These are phyloP conservation scores for Rhineura floridana DNA, from an alignment of 2,113 vertebrate species.

Conservation along the genomic window DNA sequence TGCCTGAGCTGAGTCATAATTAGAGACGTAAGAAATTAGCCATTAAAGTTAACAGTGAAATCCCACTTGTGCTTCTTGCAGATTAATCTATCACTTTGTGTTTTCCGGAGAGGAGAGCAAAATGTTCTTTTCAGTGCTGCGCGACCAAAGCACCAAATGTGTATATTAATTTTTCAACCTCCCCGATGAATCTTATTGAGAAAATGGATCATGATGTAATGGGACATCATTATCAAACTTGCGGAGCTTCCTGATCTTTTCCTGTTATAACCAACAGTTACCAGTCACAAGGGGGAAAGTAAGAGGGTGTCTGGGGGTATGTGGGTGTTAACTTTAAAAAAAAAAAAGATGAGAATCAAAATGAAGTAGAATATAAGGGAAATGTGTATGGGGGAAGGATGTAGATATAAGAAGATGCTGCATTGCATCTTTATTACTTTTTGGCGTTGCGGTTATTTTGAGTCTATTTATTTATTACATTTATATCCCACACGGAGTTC, in stretches of 20 bases:
- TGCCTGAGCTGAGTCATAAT: conserved; percentile 19
- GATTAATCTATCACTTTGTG: conserved; percentile 39
- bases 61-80: conserved; percentile 25
- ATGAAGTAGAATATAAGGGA: not conserved
- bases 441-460: not conserved
- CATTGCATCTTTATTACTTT: not conserved
- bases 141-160: conserved; percentile 18
- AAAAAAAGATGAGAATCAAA: not conserved
- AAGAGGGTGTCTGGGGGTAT: too few species aligned
- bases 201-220: conserved; percentile 34
- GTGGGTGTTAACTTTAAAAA: too few species aligned
- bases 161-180: conserved; percentile 32
- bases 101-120: conserved; percentile 24
- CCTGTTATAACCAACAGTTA: conserved; percentile 22
- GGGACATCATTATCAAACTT: conserved; percentile 9
- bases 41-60: conserved; percentile 38
- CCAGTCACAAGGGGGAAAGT: not conserved
- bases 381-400: not conserved
- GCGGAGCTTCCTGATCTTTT: not conserved
- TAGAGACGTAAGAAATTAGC: conserved; percentile 38
- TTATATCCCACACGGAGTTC: too few species aligned
- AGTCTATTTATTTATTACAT: too few species aligned
- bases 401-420: not conserved
- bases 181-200: conserved; percentile 19
- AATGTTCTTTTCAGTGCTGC: conserved; percentile 23